Evolutionary conservation across 2,888 invertebrate genomes (phyloP), one percentile per base, ranked within the genome.

Genomic region (Spisula subtruncata): DNA sequence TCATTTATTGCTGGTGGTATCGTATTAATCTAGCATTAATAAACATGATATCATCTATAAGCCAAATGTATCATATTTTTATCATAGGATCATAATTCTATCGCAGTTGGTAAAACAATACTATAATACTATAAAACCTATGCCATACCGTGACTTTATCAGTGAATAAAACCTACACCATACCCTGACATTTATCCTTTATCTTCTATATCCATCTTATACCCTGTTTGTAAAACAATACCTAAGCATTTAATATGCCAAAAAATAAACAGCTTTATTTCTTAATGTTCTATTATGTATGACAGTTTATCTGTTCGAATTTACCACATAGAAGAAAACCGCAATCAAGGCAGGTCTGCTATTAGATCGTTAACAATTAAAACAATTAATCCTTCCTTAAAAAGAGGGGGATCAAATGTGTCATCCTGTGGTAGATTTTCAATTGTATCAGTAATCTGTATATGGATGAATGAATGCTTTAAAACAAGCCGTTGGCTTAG

Each of bases 221-320:
- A 82, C 29, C 51, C 71, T 46, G 66, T 60, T 83, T 83, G 48
- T 60, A 18, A 32, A 86, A 86, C 89, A 86, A 83, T 79, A 86
- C 75, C 41, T 14, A 35, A 82, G 25, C 89, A 89, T 89, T 86
- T 89, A 89, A 89, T 89, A 89, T 83, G 80, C 83, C 86, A 83
- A 89, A 85, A n/a, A 84, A 48, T 71, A 41, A 84, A 75, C 18
- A 18, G 29, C 75, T 75, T 75, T 16, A 32, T 66, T 32, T 75
- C 75, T 75, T 35, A 35, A 75, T 35, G 35, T 25, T 14, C 16
- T 32, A 32, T 35, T 75, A 12, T 46, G 25, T 81, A 46, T 6
- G 35, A n/a, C 35, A 6, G 2, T 25, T 81, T 46, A 46, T 46
- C 48, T 81, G 79, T 81, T 20, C 4, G 29, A n/a, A 35, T 32